Base-by-base conservation (phyloP, 2,113 vertebrate genomes). In the Cottus gobio region DNA sequence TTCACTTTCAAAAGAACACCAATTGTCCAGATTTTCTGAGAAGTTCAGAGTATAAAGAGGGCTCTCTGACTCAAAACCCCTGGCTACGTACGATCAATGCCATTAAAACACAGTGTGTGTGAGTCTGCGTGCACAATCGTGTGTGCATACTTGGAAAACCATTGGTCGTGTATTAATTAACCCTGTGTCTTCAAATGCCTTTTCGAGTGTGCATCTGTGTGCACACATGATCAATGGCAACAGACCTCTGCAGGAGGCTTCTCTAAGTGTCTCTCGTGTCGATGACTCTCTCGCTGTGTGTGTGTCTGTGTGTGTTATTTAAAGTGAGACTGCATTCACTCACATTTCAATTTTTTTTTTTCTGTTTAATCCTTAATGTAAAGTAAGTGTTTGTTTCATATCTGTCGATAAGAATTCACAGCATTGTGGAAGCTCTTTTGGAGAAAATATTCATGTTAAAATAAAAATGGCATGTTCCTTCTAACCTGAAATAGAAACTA, bases 21-120 rank as follows among this genome's bases (percentile, higher is more conserved):
- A 72, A 62, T 60, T 42, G 42, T 62, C 28, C n/a, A 57, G 68
- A 46, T 71, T 71, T 62, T 77, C 71, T 57, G 46, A 75, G 52
- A 61, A 66, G 71, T 31, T 74, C 34, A n/a, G 37, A 63, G 67
- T 54, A 75, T 62, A 67, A 52, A 87, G 39, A 74, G 20, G 36
- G 26, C 44, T 73, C 63, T 76, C 24, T 82, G 68, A 69, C 62
- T 75, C 20, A 75, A 86, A 57, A 15, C 64, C 58, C 82, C 69
- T 16, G 37, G 39, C 50, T 66, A 66, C 62, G 75, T 61, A 37
- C 34, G 11, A 87, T 87, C 72, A 71, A 80, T 85, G 74, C 69
- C 50, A 70, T 74, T 73, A 62, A 30, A 77, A 63, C 39, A 64
- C 66, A 28, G 54, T 69, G 34, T 50, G 46, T 22, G 48, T 9